Percentiles rank a stretch among this genome's conserved stretches.
These are phyloP conservation scores for Microctonus brassicae DNA, from an alignment of 2,888 invertebrate species.

Conservation along the genomic window DNA sequence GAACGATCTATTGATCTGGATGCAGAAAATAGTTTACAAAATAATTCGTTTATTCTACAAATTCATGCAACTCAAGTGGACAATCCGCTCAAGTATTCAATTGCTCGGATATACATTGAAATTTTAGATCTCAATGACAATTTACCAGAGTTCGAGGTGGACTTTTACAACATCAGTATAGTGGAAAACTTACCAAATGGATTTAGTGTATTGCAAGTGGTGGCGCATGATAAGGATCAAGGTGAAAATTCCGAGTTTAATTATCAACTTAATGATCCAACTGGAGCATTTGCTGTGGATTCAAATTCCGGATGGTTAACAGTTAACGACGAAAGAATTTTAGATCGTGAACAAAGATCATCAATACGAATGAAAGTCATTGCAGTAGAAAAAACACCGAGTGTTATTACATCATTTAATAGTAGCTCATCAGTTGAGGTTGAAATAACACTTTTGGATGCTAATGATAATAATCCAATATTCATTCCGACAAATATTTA, in stretches of 20 bases:
- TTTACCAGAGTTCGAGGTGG: slow-evolving; percentile 88
- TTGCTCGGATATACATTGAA: slow-evolving; percentile 81
- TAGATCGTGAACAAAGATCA: slow-evolving; percentile 84
- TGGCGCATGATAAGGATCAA: slow-evolving; percentile 86
- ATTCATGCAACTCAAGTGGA: slow-evolving; percentile 85
- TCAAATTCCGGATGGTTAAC: slow-evolving; percentile 88
- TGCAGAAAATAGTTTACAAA: slow-evolving; percentile 78
- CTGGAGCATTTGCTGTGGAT: slow-evolving; percentile 85
- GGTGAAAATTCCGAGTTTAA: slow-evolving; percentile 88
- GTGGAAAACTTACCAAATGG: slow-evolving; percentile 92
- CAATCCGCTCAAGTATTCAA: slow-evolving; percentile 81
- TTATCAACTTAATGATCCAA: slow-evolving; percentile 81
- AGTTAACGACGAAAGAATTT: slow-evolving; percentile 80
- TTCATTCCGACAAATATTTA: slow-evolving; percentile 88
- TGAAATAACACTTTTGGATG: slow-evolving; percentile 86
- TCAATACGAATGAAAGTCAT: slow-evolving; percentile 82
- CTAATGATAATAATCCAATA: slow-evolving; percentile 92
- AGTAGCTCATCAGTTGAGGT: slow-evolving; percentile 77
- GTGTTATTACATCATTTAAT: slow-evolving; percentile 72
- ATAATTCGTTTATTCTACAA: slow-evolving; percentile 83
- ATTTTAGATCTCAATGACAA: slow-evolving; percentile 87
- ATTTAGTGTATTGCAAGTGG: slow-evolving; percentile 78
- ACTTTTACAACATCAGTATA: slow-evolving; percentile 91
- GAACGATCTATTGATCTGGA: slow-evolving; percentile 88
- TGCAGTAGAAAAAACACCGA: slow-evolving; percentile 82